Conservation (phyloP, 2,888 invertebrate genomes). For the Dynastes hyllus region DNA sequence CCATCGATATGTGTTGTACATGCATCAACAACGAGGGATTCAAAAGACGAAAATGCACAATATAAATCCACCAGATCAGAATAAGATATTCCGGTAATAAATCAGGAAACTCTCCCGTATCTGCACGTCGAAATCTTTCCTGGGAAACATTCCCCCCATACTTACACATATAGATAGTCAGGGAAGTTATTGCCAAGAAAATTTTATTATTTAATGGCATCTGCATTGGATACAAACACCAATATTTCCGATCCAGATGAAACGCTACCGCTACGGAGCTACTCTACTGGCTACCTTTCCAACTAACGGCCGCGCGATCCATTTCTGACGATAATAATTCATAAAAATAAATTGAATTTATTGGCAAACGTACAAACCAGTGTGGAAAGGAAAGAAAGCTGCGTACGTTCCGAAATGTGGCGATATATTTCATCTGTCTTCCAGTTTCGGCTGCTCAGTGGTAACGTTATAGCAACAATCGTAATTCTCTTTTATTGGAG, state of each 20-base stretch:
- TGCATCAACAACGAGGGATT: background rate
- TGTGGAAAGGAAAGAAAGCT: too few species aligned
- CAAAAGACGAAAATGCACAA: background rate
- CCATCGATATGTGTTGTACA: background rate
- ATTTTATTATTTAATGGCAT: slow-evolving; percentile 30
- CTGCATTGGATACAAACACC: slow-evolving; percentile 22
- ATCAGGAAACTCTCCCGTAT: background rate
- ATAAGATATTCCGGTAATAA: background rate
- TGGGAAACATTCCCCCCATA: background rate
- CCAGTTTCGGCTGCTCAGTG: too few species aligned
- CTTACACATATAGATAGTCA: background rate
- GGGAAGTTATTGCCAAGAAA: slow-evolving; percentile 33
- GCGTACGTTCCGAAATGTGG: too few species aligned
- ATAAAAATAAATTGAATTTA: too few species aligned
- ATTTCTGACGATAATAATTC: too few species aligned
- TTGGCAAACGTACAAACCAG: too few species aligned
- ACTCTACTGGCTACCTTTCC: too few species aligned
- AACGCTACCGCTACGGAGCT: background rate
- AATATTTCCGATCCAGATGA: slow-evolving; percentile 9
- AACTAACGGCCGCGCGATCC: too few species aligned
- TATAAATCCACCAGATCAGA: background rate
- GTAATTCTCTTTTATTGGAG: background rate
- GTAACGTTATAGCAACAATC: too few species aligned
- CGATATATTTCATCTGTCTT: too few species aligned
- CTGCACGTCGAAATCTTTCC: background rate